Conservation (phyloP, 2,888 invertebrate species). For the Drosophila rellima region DNA sequence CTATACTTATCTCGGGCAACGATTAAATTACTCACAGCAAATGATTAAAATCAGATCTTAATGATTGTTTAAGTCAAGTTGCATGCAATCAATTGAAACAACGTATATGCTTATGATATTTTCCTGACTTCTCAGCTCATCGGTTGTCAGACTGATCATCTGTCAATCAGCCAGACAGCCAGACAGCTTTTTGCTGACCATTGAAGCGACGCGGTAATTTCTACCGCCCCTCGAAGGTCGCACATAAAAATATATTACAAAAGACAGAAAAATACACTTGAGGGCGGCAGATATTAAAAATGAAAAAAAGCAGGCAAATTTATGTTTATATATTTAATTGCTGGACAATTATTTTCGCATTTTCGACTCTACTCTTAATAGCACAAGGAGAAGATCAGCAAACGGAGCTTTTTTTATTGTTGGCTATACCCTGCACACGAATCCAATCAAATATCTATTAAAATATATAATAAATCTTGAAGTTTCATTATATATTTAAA, state of each 20-base stretch:
- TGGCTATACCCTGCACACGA: neutral
- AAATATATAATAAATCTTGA: conserved; percentile 6
- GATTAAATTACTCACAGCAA: conserved; percentile 14
- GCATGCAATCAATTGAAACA: conserved; percentile 28
- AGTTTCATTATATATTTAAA: conserved; percentile 27
- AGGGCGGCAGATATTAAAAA: conserved; percentile 52
- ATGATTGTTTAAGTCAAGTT: conserved; percentile 22
- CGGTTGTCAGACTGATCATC: conserved; percentile 56
- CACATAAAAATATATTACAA: conserved; percentile 9
- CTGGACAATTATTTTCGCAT: conserved; percentile 20
- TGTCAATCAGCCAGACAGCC: conserved; percentile 46
- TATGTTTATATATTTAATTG: conserved; percentile 18
- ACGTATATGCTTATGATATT: conserved; percentile 11
- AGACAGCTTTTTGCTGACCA: conserved; percentile 54
- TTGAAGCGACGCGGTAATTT: conserved; percentile 70
- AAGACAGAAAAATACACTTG: conserved; percentile 51
- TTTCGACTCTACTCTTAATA: conserved; percentile 15
- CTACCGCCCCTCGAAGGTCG: conserved; percentile 77
- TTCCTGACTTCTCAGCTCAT: conserved; percentile 35
- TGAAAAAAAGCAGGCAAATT: conserved; percentile 3
- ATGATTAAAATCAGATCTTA: conserved; percentile 16
- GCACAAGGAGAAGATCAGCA: neutral
- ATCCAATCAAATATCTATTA: conserved; percentile 1
- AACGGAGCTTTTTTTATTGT: neutral
- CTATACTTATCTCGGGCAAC: conserved; percentile 3